Percentiles rank a stretch among this genome's conserved stretches.
phyloP scores from a whole-genome alignment of 2,797 vertebrate species.

The Sandelia bainsii region DNA sequence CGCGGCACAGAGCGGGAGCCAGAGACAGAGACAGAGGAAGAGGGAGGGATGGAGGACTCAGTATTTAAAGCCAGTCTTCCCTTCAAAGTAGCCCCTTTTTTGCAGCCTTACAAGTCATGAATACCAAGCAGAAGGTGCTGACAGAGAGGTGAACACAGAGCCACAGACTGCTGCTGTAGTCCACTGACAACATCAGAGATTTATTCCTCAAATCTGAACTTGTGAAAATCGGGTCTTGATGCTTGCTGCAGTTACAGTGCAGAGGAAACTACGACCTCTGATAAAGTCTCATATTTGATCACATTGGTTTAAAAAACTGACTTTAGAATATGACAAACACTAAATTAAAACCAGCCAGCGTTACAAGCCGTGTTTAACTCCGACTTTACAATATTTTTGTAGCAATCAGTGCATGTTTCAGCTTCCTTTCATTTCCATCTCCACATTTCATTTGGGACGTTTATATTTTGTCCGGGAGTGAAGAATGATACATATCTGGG shows the following conservation, averaged over 20 bases:
- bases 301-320: background rate
- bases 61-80: slow-evolving; percentile 64
- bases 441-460: background rate
- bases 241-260: background rate
- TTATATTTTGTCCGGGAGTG: background rate
- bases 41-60: slow-evolving; percentile 17
- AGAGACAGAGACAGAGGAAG: slow-evolving; percentile 9
- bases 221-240: no score
- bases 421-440: background rate
- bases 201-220: background rate
- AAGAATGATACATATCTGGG: background rate
- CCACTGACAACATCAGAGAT: slow-evolving; percentile 1
- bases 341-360: background rate
- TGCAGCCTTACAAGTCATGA: slow-evolving; percentile 63
- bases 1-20: slow-evolving; percentile 22
- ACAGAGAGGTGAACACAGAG: slow-evolving; percentile 28
- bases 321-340: background rate
- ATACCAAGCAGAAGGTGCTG: slow-evolving; percentile 74
- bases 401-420: background rate
- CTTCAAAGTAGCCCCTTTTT: slow-evolving; percentile 64
- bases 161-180: slow-evolving; percentile 12
- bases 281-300: background rate
- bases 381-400: rapidly evolving
- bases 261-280: background rate
- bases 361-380: background rate